Percentiles rank a stretch among this genome's conserved stretches.
Evolutionary conservation across 2,113 vertebrate species (phyloP).

Genomic region (Panthera uncia): DNA sequence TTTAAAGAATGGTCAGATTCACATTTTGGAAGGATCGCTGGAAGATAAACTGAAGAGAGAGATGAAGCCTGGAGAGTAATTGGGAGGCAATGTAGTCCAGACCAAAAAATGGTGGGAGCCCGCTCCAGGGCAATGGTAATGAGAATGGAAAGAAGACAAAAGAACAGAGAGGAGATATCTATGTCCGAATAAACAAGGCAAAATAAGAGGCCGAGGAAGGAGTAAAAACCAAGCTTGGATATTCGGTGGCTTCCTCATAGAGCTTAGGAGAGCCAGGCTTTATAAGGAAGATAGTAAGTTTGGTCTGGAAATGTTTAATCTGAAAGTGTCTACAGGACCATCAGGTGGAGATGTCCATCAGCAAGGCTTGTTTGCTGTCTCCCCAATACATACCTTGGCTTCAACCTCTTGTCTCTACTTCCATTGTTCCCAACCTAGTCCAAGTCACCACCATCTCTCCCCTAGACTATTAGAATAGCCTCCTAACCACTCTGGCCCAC

Average conservation of each 20-base stretch:
- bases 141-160: neutral
- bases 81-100: neutral
- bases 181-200: neutral
- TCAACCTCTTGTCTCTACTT: neutral
- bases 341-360: neutral
- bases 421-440: neutral
- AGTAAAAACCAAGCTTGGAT: neutral
- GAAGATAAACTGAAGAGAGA: slow-evolving; percentile 5
- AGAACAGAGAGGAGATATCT: neutral
- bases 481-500: neutral
- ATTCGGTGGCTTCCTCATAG: neutral
- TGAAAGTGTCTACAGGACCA: neutral
- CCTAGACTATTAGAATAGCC: neutral
- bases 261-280: neutral
- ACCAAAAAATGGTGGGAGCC: neutral
- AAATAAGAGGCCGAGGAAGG: neutral
- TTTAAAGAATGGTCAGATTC: slow-evolving; percentile 37
- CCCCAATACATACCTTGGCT: neutral
- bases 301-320: slow-evolving; percentile 30
- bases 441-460: neutral
- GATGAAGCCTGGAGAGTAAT: neutral
- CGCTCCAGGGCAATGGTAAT: neutral
- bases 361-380: neutral
- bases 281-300: neutral
- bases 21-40: neutral